Evolutionary conservation across 1,140 invertebrate genomes (phyloP), one percentile per base, ranked within the genome.

Genomic region (Drosophila athabasca): DNA sequence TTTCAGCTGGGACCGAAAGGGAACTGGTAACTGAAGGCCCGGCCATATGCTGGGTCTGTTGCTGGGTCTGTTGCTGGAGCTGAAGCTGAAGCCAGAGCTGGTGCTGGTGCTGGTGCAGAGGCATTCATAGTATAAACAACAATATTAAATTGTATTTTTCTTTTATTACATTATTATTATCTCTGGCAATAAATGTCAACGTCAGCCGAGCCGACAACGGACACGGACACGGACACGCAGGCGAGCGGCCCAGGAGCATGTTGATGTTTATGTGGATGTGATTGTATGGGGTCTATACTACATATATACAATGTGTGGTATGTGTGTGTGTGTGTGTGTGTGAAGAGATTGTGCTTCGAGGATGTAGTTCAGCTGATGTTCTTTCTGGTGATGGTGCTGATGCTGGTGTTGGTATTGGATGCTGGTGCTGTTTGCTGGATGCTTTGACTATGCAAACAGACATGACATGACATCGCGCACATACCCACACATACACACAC

Each of bases 61-160:
- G 17, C 17, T 19, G 17, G 17, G 17, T 19, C 17, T 19, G 17
- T 19, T 19, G 17, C 17, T 6, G n/a, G n/a, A 8, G 17, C 8
- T 35, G 31, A 8, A 8, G 3, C 31, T 35, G 31, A 8, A 35
- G 31, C 31, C 11, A 11, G 2, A 11, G 7, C 24, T 1, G 15
- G 9, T 5, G 22, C 45, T 19, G 35, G 9, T 5, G 22, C 45
- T 19, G 35, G 39, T 4, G 68, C 67, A 39, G n/a, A 26, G 41
- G 57, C 71, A 68, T 61, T 71, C 78, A 72, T 82, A 79, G 64
- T 79, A 88, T 88, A 89, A 89, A 88, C 83, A 88, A 89, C 79
- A 87, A 88, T 88, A 88, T 89, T 89, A 88, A 88, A 89, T 89
- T 89, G 84, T 88, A 89, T 89, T 83, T 88, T 83, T 82, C 79